Percentiles rank a stretch among this genome's conserved stretches.
Evolutionary conservation across 2,797 vertebrate genomes (phyloP).

Genomic region (Eulemur mongoz): DNA sequence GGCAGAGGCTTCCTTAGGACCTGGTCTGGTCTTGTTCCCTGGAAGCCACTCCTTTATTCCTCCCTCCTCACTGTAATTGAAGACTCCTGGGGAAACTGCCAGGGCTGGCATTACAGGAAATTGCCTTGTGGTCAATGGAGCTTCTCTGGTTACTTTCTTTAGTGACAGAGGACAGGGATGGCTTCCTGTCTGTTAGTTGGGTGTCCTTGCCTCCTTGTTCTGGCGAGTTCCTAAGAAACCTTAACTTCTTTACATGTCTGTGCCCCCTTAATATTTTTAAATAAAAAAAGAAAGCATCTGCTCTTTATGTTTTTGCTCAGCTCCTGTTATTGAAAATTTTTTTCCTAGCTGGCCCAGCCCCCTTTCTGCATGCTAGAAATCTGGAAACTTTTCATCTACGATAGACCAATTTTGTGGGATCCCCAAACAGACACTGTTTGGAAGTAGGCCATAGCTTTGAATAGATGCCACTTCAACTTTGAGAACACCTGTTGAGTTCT

Average conservation of each 20-base stretch:
- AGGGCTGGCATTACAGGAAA: conserved; percentile 60
- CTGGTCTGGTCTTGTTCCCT: conserved; percentile 21
- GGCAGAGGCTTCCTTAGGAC: not conserved
- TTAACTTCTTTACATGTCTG: not conserved
- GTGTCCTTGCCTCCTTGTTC: conserved; percentile 30
- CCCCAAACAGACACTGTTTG: not conserved
- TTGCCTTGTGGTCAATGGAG: conserved; percentile 42
- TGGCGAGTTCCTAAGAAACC: conserved; percentile 25
- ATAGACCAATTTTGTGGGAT: not conserved
- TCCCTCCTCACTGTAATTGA: conserved; percentile 46
- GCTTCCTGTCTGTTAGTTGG: conserved; percentile 53
- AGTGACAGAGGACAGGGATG: conserved; percentile 43
- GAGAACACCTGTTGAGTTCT: not conserved
- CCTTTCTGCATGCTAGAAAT: not conserved
- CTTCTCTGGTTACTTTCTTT: conserved; percentile 68
- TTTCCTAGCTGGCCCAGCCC: not conserved
- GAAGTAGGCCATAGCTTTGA: not conserved
- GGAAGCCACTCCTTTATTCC: conserved; percentile 36
- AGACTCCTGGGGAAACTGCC: conserved; percentile 51
- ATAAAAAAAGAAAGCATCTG: conserved; percentile 23
- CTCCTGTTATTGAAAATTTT: not conserved
- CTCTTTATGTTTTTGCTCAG: conserved; percentile 11
- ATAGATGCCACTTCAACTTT: conserved; percentile 9
- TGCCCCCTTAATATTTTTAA: not conserved
- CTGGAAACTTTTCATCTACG: not conserved